A percentile compares a stretch with the other conserved stretches of the same genome.
phyloP scores from a whole-genome alignment of 2,113 vertebrate genomes.

The Sterrhoptilus dennistouni region DNA sequence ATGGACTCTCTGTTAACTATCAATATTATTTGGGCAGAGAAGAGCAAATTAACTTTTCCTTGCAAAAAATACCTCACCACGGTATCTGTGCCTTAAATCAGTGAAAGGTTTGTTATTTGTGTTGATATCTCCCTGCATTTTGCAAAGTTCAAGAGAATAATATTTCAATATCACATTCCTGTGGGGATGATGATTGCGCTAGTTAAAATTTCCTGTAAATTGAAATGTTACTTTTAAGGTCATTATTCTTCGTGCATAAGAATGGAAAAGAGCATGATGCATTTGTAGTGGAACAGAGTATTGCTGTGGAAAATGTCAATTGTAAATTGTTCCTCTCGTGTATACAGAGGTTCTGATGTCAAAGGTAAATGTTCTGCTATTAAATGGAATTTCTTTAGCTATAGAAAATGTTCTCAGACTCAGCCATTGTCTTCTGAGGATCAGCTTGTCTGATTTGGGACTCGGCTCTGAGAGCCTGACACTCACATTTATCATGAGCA shows the following conservation, averaged over 20 bases:
- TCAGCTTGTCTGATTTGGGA: not conserved
- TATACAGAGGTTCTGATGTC: constrained; percentile 37
- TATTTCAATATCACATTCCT: not conserved
- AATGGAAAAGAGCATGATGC: constrained; percentile 19
- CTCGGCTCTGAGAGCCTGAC: not conserved
- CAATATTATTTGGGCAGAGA: not conserved
- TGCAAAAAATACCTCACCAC: not conserved
- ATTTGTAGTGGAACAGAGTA: constrained; percentile 30
- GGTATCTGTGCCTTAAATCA: not conserved
- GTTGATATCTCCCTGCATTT: not conserved
- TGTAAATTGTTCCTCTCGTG: constrained; percentile 21
- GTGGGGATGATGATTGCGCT: not conserved
- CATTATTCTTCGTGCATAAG: constrained; percentile 33
- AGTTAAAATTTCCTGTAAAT: constrained; percentile 27
- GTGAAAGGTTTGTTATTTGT: not conserved
- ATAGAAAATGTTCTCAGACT: not conserved
- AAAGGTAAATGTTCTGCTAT: constrained; percentile 44
- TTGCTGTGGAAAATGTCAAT: constrained; percentile 47
- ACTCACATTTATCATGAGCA: not conserved
- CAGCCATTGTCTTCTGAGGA: not conserved
- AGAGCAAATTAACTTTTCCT: constrained; percentile 13
- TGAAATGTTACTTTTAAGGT: constrained; percentile 54
- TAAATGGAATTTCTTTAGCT: constrained; percentile 40
- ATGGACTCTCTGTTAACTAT: not conserved
- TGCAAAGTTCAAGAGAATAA: constrained; percentile 22